A percentile compares a stretch with the other conserved stretches of the same genome.
These are phyloP conservation scores for Cataglyphis rosenhaueri DNA, from an alignment of 2,888 invertebrate species.

Conservation along the genomic window DNA sequence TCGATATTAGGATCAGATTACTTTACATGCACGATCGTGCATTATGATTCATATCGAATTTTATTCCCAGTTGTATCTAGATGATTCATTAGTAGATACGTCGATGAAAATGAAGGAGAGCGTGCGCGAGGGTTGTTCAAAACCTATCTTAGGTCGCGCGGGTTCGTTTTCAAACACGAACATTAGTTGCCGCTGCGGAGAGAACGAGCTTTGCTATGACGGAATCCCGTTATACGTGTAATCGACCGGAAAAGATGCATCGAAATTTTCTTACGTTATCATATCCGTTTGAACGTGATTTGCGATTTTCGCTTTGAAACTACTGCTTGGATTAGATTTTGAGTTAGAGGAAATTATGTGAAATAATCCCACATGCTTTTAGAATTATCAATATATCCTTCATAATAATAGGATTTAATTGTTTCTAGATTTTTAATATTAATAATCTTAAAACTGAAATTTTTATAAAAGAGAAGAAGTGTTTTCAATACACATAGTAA, in stretches of 20 bases:
- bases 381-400: slow-evolving; percentile 5
- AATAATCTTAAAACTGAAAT: neutral
- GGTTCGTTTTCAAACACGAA: slow-evolving; percentile 9
- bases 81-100: slow-evolving; percentile 22
- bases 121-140: neutral
- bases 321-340: neutral
- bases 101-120: slow-evolving; percentile 23
- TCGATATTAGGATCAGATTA: slow-evolving; percentile 37
- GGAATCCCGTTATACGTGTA: neutral
- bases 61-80: slow-evolving; percentile 20
- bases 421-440: neutral
- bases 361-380: neutral
- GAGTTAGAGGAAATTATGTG: neutral
- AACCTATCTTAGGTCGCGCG: neutral
- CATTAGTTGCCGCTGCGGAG: neutral
- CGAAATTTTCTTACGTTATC: slow-evolving; percentile 4
- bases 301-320: neutral
- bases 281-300: neutral
- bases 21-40: neutral
- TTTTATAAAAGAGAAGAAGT: neutral
- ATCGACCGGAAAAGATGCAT: slow-evolving; percentile 33
- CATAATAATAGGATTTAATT: neutral
- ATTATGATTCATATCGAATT: neutral
- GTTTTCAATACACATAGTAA: neutral
- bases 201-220: neutral